phyloP scores from a whole-genome alignment of 2,888 invertebrate species.

The Hirtodrosophila duncani region DNA sequence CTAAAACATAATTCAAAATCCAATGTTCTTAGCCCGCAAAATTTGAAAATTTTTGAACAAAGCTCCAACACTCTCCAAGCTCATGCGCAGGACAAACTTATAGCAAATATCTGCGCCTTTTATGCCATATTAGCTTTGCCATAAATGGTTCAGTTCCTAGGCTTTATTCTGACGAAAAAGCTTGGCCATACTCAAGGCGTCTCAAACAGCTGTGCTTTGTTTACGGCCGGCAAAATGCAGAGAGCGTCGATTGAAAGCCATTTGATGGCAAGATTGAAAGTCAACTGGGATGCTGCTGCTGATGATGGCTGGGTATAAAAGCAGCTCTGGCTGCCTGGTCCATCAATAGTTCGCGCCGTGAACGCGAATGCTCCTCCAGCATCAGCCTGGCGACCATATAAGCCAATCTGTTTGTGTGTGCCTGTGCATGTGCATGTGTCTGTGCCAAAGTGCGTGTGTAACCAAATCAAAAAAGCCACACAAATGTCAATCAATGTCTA shows the following conservation, averaged over 20 bases:
- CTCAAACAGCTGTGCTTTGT: constrained; percentile 56
- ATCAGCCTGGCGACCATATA: constrained; percentile 3
- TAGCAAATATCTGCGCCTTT: constrained; percentile 27
- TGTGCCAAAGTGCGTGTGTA: constrained; percentile 33
- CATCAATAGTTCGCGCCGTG: not conserved
- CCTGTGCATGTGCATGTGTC: constrained; percentile 1
- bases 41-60: no score
- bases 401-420: constrained; percentile 13
- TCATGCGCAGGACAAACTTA: constrained; percentile 42
- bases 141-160: constrained; percentile 2
- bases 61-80: constrained; percentile 8
- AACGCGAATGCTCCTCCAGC: constrained; percentile 6
- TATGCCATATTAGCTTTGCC: not conserved
- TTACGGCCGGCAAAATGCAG: constrained; percentile 45
- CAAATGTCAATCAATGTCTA: constrained; percentile 45
- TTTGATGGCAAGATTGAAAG: constrained; percentile 1
- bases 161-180: constrained; percentile 7
- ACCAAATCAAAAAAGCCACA: constrained; percentile 1
- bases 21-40: no score
- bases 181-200: constrained; percentile 11
- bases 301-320: constrained; percentile 6
- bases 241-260: not conserved
- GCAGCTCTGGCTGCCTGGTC: not conserved
- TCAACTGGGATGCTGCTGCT: constrained; percentile 6
- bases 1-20: no score